Conservation (phyloP, 2,113 vertebrate species). For the Ramphastos sulfuratus region DNA sequence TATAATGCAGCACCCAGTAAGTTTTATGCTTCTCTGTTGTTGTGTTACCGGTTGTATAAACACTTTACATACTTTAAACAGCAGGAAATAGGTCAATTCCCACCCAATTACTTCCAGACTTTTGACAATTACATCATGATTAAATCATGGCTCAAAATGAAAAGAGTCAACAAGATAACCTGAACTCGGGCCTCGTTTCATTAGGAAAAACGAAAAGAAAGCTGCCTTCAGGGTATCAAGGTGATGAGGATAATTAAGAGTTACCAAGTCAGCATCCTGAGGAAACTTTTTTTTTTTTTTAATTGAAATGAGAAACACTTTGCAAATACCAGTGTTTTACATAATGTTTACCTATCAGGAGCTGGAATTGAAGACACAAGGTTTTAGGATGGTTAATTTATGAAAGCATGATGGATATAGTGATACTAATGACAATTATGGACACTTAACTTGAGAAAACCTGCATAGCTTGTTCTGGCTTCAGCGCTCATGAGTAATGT, state of each 20-base stretch:
- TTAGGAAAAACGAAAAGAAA: background rate
- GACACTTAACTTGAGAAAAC: background rate
- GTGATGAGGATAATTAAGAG: background rate
- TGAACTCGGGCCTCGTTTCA: background rate
- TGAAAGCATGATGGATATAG: background rate
- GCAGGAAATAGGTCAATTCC: background rate
- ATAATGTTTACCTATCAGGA: background rate
- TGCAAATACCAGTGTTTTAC: background rate
- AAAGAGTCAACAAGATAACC: background rate
- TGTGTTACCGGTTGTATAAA: background rate
- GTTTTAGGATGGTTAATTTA: conserved; percentile 9
- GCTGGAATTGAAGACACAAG: background rate
- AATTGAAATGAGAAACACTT: background rate
- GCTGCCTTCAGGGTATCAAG: background rate
- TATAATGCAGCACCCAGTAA: conserved; percentile 98
- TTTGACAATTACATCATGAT: background rate
- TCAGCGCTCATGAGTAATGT: background rate
- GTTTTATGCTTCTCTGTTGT: conserved; percentile 35
- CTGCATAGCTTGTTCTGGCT: conserved; percentile 34
- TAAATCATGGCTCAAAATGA: background rate
- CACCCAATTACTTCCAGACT: background rate
- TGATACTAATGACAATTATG: background rate
- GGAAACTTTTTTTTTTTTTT: background rate
- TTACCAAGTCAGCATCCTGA: background rate
- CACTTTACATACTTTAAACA: background rate